Conservation (phyloP, 2,113 vertebrate species). For the Pterocles gutturalis region DNA sequence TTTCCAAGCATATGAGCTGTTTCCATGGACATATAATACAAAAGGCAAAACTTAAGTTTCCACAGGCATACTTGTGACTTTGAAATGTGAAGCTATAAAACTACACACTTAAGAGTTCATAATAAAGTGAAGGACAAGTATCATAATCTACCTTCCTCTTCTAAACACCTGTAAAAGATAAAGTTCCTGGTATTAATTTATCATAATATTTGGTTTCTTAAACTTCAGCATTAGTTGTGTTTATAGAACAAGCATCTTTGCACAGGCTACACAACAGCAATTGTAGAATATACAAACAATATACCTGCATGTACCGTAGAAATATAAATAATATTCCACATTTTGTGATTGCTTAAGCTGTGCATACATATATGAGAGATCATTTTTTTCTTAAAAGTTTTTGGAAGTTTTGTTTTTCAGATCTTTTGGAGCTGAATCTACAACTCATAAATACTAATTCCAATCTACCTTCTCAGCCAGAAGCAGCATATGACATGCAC, state of each 20-base stretch:
- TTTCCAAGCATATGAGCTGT: background rate
- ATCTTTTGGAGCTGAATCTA: background rate
- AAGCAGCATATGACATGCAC: background rate
- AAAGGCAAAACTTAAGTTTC: background rate
- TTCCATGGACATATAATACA: background rate
- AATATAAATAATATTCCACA: background rate
- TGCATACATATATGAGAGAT: background rate
- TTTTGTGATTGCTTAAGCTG: background rate
- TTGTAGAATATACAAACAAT: background rate
- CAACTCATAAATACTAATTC: background rate
- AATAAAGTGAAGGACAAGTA: background rate
- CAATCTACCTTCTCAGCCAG: background rate
- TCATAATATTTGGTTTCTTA: background rate
- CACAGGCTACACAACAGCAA: background rate
- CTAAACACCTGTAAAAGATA: background rate
- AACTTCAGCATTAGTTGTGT: background rate
- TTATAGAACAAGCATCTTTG: background rate
- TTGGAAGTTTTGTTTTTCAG: background rate
- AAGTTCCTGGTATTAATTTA: background rate
- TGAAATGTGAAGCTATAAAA: background rate
- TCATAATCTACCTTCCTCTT: background rate
- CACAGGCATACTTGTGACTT: background rate
- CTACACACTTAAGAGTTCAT: background rate
- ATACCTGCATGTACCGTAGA: background rate
- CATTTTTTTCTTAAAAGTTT: background rate